phyloP scores from a whole-genome alignment of 2,797 vertebrate genomes.

The Gadopsis marmoratus region DNA sequence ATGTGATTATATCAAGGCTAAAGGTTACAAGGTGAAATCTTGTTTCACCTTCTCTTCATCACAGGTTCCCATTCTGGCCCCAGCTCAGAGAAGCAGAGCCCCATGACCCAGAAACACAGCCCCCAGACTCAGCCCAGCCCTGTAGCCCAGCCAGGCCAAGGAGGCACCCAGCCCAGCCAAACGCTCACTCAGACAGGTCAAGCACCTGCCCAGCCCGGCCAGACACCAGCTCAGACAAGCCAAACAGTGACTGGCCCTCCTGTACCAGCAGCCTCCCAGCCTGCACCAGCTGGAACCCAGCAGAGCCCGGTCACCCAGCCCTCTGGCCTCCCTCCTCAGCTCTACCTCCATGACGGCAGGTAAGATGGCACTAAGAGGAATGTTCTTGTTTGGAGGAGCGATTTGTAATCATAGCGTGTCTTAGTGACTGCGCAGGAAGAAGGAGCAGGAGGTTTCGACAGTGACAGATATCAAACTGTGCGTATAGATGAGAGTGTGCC shows the following conservation, averaged over 20 bases:
- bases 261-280: constrained; percentile 71
- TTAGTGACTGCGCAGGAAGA: neutral
- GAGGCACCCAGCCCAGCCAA: constrained; percentile 73
- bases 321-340: constrained; percentile 90
- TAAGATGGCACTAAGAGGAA: constrained; percentile 68
- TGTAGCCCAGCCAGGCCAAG: constrained; percentile 87
- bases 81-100: constrained; percentile 98
- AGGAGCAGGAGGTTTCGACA: constrained; percentile 3
- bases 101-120: constrained; percentile 96
- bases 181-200: constrained; percentile 73
- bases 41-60: neutral
- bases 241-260: constrained; percentile 71
- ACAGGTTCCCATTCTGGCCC: constrained; percentile 95
- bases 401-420: constrained; percentile 1
- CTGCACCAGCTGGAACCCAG: constrained; percentile 70
- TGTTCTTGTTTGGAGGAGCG: neutral
- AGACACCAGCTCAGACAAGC: constrained; percentile 71
- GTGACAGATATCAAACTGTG: constrained; percentile 20
- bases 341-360: constrained; percentile 98
- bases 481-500: constrained; percentile 9
- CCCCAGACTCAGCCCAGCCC: constrained; percentile 91
- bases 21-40: neutral
- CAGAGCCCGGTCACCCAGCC: constrained; percentile 88
- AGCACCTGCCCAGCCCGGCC: constrained; percentile 65
- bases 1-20: neutral